Base-by-base conservation (phyloP, 2,888 invertebrate genomes). In the Aelia acuminata region DNA sequence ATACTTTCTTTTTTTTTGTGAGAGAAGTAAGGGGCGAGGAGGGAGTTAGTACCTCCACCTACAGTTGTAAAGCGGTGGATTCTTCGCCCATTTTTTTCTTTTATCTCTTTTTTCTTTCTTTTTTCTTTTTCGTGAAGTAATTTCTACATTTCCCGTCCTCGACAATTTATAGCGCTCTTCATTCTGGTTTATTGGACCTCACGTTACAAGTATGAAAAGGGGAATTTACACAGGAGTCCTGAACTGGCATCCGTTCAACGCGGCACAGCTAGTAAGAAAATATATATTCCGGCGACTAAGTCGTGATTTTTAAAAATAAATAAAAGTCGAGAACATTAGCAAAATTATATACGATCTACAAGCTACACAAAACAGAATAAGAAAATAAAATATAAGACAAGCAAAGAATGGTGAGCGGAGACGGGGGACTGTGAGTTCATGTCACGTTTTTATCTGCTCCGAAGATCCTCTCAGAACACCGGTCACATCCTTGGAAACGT, bases 401-500 rank as follows among this genome's bases (percentile, higher is more conserved):
- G 43, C 8, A 80, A 80, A 80, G 43, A 80, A 80, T 80, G 43
- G 80, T 80, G 80, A 80, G 80, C 80, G 43, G 43, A n/a, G n/a
- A 43, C 80, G 3, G 53, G 85, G 49, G 49, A 20, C 48, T 84
- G 84, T 22, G 50, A 53, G 85, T 85, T 85, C 85, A 85, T 53
- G 85, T 85, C 85, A 85, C 85, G 85, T 85, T 13, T 85, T 87
- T 87, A 87, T 87, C 87, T n/a, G 87, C 3, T 22, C 43, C 43
- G 87, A 47, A 70, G 87, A 87, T 87, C 87, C 70, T 50, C 85
- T 85, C 85, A 31, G 87, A 48, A 87, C 63, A 43, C 87, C 53
- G 70, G 87, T 87, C 87, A 87, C 87, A 87, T 87, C 87, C 87
- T 39, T 11, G 70, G 48, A 80, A 80, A 87, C 87, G 87, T 87